phyloP scores from a whole-genome alignment of 2,113 vertebrate genomes.

The Cinclus mexicanus region DNA sequence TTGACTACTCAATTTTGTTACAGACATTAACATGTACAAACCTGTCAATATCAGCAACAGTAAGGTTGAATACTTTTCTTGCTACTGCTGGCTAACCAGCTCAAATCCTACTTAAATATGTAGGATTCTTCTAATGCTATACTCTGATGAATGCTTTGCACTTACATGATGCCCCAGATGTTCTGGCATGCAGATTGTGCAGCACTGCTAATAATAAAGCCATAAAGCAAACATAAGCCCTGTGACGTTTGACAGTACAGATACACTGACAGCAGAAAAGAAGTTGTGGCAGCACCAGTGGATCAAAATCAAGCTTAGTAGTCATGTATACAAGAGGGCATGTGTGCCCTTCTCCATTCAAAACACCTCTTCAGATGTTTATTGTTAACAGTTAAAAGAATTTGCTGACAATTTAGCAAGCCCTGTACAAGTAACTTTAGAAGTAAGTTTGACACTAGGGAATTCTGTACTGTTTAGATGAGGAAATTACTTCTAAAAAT shows the following conservation, averaged over 20 bases:
- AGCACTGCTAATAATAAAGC: conserved; percentile 40
- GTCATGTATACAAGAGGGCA: not conserved
- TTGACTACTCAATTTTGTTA: not conserved
- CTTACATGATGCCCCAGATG: conserved; percentile 59
- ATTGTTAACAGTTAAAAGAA: not conserved
- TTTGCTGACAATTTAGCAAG: not conserved
- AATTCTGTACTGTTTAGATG: not conserved
- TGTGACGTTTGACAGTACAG: conserved; percentile 8
- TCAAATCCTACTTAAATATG: conserved; percentile 69
- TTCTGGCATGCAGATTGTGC: conserved; percentile 10
- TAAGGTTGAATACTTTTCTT: conserved; percentile 28
- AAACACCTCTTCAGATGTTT: not conserved
- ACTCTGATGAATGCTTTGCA: not conserved
- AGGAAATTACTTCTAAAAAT: not conserved
- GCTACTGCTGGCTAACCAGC: conserved; percentile 15
- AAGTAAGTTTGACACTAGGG: not conserved
- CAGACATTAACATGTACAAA: not conserved
- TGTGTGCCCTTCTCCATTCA: not conserved
- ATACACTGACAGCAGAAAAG: not conserved
- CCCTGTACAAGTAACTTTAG: not conserved
- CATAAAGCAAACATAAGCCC: conserved; percentile 49
- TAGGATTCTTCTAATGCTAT: conserved; percentile 51
- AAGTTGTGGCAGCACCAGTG: not conserved
- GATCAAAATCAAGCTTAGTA: not conserved
- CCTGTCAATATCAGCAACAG: not conserved